These are phyloP conservation scores for Solea senegalensis DNA, from an alignment of 2,113 vertebrate genomes.

Conservation along the genomic window DNA sequence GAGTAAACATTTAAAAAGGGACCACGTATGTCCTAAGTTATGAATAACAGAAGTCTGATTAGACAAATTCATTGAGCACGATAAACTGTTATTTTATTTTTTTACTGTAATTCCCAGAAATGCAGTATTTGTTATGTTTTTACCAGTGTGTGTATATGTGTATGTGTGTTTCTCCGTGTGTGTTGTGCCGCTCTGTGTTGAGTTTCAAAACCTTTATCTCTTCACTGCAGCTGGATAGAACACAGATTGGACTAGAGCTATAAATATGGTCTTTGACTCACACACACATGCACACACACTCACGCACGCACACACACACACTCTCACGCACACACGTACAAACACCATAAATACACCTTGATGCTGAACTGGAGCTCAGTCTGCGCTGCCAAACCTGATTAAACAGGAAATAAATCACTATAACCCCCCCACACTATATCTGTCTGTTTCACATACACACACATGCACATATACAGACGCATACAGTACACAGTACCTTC, in stretches of 20 bases:
- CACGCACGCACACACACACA: constrained; percentile 27
- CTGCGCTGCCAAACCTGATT: constrained; percentile 71
- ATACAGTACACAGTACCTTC: not conserved
- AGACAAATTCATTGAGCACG: not conserved
- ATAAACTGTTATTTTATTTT: not conserved
- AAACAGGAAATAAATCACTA: constrained; percentile 73
- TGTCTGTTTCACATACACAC: not conserved
- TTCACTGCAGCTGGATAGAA: constrained; percentile 68
- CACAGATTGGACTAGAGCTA: constrained; percentile 69
- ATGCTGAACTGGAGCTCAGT: constrained; percentile 60
- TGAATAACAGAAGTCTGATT: too few relatives aligned
- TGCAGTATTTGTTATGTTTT: not conserved
- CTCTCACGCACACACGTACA: constrained; percentile 12
- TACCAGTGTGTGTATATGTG: not conserved
- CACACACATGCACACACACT: constrained; percentile 23
- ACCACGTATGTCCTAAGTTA: too few relatives aligned
- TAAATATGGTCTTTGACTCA: constrained; percentile 58
- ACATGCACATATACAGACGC: constrained; percentile 5
- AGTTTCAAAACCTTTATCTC: constrained; percentile 66
- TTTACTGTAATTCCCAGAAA: not conserved
- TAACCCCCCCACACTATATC: constrained; percentile 16
- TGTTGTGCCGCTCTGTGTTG: constrained; percentile 33
- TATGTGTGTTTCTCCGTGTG: not conserved
- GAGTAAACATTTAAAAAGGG: too few relatives aligned
- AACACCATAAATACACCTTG: constrained; percentile 66